phyloP scores from a whole-genome alignment of 2,888 invertebrate species.

The Limnephilus rhombicus region DNA sequence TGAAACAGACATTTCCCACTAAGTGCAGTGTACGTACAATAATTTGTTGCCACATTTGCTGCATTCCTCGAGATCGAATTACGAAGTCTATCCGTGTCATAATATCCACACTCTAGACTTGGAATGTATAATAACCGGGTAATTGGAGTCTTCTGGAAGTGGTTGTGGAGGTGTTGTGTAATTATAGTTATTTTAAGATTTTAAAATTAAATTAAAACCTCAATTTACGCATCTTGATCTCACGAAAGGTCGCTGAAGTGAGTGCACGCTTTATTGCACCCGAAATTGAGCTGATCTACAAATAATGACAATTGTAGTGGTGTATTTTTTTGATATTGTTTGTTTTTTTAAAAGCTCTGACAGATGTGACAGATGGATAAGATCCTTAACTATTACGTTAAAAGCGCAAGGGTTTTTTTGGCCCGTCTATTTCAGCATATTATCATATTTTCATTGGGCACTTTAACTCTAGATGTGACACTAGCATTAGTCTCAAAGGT shows the following conservation, averaged over 20 bases:
- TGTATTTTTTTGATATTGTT: not conserved
- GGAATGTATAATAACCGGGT: not conserved
- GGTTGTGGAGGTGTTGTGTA: not conserved
- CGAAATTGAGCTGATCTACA: not conserved
- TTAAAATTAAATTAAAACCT: not conserved
- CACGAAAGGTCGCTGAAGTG: not conserved
- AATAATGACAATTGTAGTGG: not conserved
- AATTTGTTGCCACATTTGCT: conserved; percentile 8
- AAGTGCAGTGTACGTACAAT: conserved; percentile 18
- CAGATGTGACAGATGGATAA: not conserved
- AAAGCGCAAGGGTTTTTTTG: too few species aligned
- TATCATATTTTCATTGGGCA: too few species aligned
- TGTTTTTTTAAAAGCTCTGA: not conserved
- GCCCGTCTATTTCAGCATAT: too few species aligned
- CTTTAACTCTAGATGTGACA: too few species aligned
- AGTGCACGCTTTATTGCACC: not conserved
- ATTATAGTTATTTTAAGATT: not conserved
- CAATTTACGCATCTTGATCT: not conserved
- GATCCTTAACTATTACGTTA: too few species aligned
- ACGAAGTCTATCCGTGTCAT: not conserved
- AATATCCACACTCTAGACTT: not conserved
- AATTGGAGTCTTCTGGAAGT: not conserved
- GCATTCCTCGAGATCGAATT: not conserved
- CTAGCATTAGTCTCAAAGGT: too few species aligned
- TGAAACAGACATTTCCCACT: not conserved